Evolutionary conservation across 2,113 vertebrate genomes (phyloP), one percentile per base, ranked within the genome.

Genomic region (Bettongia penicillata): DNA sequence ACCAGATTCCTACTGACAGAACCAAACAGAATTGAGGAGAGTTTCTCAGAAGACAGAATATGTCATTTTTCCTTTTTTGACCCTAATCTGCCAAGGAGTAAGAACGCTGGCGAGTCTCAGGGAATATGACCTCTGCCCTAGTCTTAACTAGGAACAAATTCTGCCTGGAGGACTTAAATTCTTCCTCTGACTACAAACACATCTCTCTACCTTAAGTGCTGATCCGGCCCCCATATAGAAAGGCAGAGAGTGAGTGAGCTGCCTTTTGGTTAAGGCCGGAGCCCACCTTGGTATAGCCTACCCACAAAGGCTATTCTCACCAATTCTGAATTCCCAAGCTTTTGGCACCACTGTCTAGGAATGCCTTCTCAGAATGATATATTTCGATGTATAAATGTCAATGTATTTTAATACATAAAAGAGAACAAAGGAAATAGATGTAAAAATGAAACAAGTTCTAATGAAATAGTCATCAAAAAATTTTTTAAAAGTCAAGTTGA

Each of bases 41-140:
- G 25, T 90, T 89, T 55, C 43, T 95, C 26, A 93, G 50, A 23
- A n/a, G 91, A 95, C 95, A 94, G 5, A 84, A 31, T 11, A 61
- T 37, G 2, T 9, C 91, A 0, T n/a, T 95, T 91, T 68, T 93
- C 19, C 47, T 89, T 53, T 53, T 95, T 91, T 68, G 48, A 49
- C 5, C 10, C 61, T 7, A 43, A 43, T 43, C 68, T 84, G 6
- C 19, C 37, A 43, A n/a, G n/a, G 68, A 43, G n/a, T 43, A 84
- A 84, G 68, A 84, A 84, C 37, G 43, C 43, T 31, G 22, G n/a
- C 3, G 12, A 16, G 57, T n/a, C 37, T 84, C 8, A 9, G 37
- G 5, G 37, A n/a, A 77, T n/a, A n/a, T 14, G 3, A n/a, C 37
- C 61, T 77, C 61, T 77, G 5, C 12, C 61, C 61, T 77, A 19